Base-by-base conservation (phyloP, 2,888 invertebrate genomes). In the Aproaerema taeniolella region DNA sequence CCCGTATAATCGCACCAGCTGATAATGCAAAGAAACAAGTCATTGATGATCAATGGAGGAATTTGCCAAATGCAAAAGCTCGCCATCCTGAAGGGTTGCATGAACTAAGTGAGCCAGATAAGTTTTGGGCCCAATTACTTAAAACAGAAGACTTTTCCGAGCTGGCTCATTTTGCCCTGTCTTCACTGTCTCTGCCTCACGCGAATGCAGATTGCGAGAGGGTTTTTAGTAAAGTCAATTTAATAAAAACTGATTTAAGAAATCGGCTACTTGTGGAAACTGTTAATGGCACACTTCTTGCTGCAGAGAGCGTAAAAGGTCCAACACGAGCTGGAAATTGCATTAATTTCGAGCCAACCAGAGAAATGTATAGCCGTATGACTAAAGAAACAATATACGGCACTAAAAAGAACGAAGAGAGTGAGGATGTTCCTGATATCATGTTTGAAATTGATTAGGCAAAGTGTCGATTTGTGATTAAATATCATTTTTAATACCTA, bases 131-230 rank as follows among this genome's bases (percentile, higher is more conserved):
- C 3, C 15, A 33, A 25, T 39, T 44, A 47, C 38, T 32, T 15
- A 44, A 46, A 40, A 46, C 39, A 32, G 41, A 45, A 41, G 34
- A 42, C 24, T 47, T 47, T 33, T 29, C 14, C 40, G 41, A 47
- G 17, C 26, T 47, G 39, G 42, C 41, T 12, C 11, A 20, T 36
- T 47, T 45, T 42, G 40, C 44, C 32, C 26, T 40, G 14, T 15
- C 31, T 14, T 40, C 24, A n/a, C 41, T 10, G 10, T 40, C 14
- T n/a, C n/a, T n/a, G n/a, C n/a, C n/a, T n/a, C n/a, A n/a, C n/a
- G n/a, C n/a, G n/a, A n/a, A n/a, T n/a, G 35, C 35, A 14, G 35
- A 42, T 42, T 37, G 20, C 15, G 42, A 42, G 34, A 16, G 39
- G 33, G 32, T 42, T 32, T 36, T 33, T 28, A 42, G 33, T 42